Conservation (phyloP, 1,140 invertebrate genomes). For the Dreissena polymorpha region DNA sequence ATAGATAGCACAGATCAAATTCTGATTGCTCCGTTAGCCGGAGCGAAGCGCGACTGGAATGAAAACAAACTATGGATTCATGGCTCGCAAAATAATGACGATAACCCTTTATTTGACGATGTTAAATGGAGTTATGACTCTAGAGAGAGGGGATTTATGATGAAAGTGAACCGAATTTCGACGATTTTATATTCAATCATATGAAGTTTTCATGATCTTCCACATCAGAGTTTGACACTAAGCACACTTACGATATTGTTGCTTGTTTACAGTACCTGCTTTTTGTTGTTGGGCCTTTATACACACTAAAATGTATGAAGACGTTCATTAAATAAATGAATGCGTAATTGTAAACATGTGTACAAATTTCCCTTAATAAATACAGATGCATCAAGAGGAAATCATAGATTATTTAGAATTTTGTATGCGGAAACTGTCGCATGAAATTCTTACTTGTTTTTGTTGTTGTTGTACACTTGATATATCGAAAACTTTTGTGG, state of each 20-base stretch:
- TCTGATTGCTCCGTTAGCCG: conserved; percentile 44
- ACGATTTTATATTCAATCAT: conserved; percentile 46
- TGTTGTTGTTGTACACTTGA: no score
- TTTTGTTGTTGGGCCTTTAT: no score
- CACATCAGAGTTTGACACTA: conserved; percentile 5
- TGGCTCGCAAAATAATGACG: conserved; percentile 47
- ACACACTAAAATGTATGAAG: no score
- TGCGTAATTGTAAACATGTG: no score
- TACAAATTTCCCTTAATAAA: no score
- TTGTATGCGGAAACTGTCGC: no score
- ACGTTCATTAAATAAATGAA: no score
- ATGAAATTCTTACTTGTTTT: no score
- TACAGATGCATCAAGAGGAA: no score
- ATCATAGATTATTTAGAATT: no score
- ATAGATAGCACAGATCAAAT: conserved; percentile 55
- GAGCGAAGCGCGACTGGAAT: conserved; percentile 28
- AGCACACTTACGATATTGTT: conserved; percentile 16
- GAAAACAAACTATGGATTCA: conserved; percentile 58
- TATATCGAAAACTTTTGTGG: no score
- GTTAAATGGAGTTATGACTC: conserved; percentile 44
- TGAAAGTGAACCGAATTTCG: conserved; percentile 41
- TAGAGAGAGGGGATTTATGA: conserved; percentile 28
- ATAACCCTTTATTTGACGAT: conserved; percentile 53
- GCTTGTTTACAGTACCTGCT: no score
- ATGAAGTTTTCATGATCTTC: conserved; percentile 48